These are phyloP conservation scores for Megalopta genalis DNA, from an alignment of 1,140 invertebrate species.

Conservation along the genomic window DNA sequence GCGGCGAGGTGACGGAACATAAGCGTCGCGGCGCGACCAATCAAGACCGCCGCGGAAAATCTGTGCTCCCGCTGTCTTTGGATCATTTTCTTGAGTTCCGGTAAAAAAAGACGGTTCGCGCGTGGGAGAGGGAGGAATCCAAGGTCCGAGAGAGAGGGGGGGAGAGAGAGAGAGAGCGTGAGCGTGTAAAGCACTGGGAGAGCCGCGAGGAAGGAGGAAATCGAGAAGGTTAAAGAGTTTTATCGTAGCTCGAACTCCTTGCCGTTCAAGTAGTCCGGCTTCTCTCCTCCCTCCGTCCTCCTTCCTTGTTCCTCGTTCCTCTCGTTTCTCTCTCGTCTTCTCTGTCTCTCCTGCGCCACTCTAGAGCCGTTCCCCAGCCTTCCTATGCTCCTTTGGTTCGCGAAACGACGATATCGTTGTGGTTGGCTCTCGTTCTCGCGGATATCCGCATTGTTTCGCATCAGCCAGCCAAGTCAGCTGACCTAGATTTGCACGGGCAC, in stretches of 20 bases:
- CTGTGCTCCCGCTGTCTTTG: too few species aligned
- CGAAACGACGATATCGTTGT: slow-evolving; percentile 30
- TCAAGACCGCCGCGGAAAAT: too few species aligned
- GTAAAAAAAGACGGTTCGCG: neutral
- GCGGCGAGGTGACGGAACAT: too few species aligned
- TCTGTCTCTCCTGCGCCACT: too few species aligned
- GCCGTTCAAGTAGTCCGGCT: slow-evolving; percentile 24
- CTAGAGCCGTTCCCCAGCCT: too few species aligned
- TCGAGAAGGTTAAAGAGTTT: slow-evolving; percentile 9
- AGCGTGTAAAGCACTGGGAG: neutral
- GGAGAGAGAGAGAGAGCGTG: neutral
- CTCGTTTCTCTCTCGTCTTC: too few species aligned
- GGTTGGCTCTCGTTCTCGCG: slow-evolving; percentile 48
- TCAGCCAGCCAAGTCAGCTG: slow-evolving; percentile 70
- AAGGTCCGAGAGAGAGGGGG: neutral
- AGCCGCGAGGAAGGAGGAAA: neutral
- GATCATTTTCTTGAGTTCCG: neutral
- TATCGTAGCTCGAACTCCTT: slow-evolving; percentile 23
- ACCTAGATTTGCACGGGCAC: slow-evolving; percentile 64
- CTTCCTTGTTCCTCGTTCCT: too few species aligned
- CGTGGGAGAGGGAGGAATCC: neutral
- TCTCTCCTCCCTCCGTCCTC: too few species aligned
- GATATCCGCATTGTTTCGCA: slow-evolving; percentile 73
- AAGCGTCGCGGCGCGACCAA: too few species aligned
- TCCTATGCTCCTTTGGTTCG: neutral